Evolutionary conservation across 2,797 vertebrate species (phyloP), one percentile per base, ranked within the genome.

Genomic region (Eulemur mongoz): DNA sequence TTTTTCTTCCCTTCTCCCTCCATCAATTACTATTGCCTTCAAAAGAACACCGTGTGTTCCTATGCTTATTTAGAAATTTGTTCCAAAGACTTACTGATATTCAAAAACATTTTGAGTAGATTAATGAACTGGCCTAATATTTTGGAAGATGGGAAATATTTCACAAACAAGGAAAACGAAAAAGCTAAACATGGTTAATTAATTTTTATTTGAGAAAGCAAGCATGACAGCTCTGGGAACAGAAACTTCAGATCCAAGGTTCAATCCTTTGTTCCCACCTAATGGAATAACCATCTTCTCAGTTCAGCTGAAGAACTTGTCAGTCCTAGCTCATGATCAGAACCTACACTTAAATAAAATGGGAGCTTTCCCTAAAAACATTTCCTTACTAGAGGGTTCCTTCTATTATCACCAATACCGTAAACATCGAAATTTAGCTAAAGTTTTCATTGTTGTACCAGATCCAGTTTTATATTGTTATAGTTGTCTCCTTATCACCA

Each of bases 121-220:
- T 94, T 93, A 86, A 84, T 84, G 69, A 73, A 72, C 45, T 12
- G 15, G 3, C 50, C 12, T 70, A 70, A 18, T 57, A 93, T 69
- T 85, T 91, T 88, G 75, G 40, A 90, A 81, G 38, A 65, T 65
- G 14, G 13, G 20, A 52, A 72, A 48, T 89, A 40, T 80, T 84
- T 84, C 43, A 54, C 27, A 84, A 70, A 76, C 20, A 73, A 43
- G 35, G 54, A 92, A 81, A 83, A 82, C 54, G 4, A 85, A 67
- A 22, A 70, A 63, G 48, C 20, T 43, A 73, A 73, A 48, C 57
- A 12, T 61, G 17, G n/a, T 59, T 81, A 38, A 79, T 76, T 59
- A 91, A 40, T 52, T 70, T 85, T 57, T 89, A 48, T 67, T 91
- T 76, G 54, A 40, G 61, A 79, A 83, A 17, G 40, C 95, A 97